phyloP scores from a whole-genome alignment of 1,140 invertebrate species.

The Prorops nasuta region DNA sequence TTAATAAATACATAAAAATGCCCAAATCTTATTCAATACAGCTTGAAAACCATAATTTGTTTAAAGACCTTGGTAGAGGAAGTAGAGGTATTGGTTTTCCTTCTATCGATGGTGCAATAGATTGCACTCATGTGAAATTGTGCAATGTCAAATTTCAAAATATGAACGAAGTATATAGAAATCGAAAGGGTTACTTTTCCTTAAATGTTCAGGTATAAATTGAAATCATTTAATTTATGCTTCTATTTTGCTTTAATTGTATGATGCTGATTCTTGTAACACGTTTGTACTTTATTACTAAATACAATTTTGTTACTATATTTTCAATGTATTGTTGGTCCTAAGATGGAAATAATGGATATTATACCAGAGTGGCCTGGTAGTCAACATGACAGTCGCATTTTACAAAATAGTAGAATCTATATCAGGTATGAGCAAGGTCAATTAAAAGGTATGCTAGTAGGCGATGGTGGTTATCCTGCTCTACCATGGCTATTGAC shows the following conservation, averaged over 20 bases:
- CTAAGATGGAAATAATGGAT: conserved; percentile 15
- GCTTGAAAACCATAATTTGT: conserved; percentile 10
- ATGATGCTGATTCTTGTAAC: background rate
- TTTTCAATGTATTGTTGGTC: conserved; percentile 17
- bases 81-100: conserved; percentile 20
- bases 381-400: conserved; percentile 24
- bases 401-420: conserved; percentile 23
- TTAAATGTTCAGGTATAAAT: conserved; percentile 26
- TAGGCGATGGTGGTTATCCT: conserved; percentile 22
- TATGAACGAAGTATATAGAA: conserved; percentile 20
- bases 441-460: conserved; percentile 15
- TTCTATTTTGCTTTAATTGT: too few relatives aligned
- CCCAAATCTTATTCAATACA: background rate
- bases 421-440: conserved; percentile 14
- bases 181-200: conserved; percentile 26
- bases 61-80: conserved; percentile 10
- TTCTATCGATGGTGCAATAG: conserved; percentile 17
- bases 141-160: conserved; percentile 14
- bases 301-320: too few relatives aligned
- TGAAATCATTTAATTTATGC: too few relatives aligned
- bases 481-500: conserved; percentile 19
- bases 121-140: conserved; percentile 22
- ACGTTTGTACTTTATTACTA: conserved; percentile 2
- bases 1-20: conserved; percentile 10
- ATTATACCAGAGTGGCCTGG: conserved; percentile 26